Percentiles rank a stretch among this genome's conserved stretches.
Evolutionary conservation across 2,888 invertebrate genomes (phyloP).

Genomic region (Ectemnius lituratus): DNA sequence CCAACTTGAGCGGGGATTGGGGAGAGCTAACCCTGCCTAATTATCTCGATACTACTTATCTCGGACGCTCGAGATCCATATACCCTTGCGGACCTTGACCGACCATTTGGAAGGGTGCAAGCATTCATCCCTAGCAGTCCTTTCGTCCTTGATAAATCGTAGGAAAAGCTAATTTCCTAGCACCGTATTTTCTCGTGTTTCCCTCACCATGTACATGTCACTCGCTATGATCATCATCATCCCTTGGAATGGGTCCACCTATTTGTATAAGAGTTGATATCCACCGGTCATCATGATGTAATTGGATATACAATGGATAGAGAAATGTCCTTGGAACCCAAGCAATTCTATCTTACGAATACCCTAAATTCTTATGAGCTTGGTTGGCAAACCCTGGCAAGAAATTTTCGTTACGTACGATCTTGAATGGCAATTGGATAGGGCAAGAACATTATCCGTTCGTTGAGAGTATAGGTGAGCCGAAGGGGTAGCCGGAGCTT

Average conservation of each 20-base stretch:
- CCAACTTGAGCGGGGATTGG: background rate
- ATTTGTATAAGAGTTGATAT: too few species aligned
- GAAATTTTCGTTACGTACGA: too few species aligned
- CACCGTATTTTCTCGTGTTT: conserved; percentile 16
- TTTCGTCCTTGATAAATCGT: conserved; percentile 32
- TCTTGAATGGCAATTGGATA: too few species aligned
- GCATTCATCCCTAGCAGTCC: background rate
- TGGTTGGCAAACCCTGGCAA: too few species aligned
- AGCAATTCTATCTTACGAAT: too few species aligned
- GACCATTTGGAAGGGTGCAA: background rate
- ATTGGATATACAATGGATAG: too few species aligned
- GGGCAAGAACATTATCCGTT: too few species aligned
- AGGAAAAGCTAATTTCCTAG: conserved; percentile 46
- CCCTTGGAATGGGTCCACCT: too few species aligned
- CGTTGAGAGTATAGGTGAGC: background rate
- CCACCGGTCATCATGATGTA: too few species aligned
- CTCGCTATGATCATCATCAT: too few species aligned
- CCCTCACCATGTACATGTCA: background rate
- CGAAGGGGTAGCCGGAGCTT: background rate
- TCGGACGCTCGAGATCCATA: conserved; percentile 3
- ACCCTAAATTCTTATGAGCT: too few species aligned
- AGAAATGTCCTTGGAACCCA: too few species aligned
- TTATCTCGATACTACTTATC: conserved; percentile 42
- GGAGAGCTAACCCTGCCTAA: conserved; percentile 19
- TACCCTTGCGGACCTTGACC: background rate